Base-by-base conservation (phyloP, 2,113 vertebrate genomes). In the Helogale parvula region DNA sequence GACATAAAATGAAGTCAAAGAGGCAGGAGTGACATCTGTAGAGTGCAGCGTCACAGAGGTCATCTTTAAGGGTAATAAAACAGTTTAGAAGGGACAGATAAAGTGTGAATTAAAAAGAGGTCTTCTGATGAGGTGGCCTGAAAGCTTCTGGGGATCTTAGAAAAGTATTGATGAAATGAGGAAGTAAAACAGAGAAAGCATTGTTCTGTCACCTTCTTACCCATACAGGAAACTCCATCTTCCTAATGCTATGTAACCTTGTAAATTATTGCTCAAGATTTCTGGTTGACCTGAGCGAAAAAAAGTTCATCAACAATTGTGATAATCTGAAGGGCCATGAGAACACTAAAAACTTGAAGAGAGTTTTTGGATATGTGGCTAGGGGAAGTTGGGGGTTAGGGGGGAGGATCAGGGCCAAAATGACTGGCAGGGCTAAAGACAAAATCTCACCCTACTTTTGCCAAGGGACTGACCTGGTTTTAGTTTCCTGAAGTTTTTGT, bases 401-500 rank as follows among this genome's bases (percentile, higher is more conserved):
- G 31, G 63, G n/a, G 35, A 69, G 3, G 21, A 0, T 16, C 14
- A 65, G 25, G 4, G 5, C n/a, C 23, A 2, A 68, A 12, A 33
- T 4, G 33, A 72, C 2, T n/a, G 9, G 1, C 3, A 27, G 11
- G 3, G 35, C 25, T 52, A 21, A 29, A 50, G 65, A 69, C 0
- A 66, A 94, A 83, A 13, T 33, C 63, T 84, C 45, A 0, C 11
- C 45, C 1, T 57, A 52, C 87, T 96, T 93, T 88, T 72, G 33
- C 35, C 4, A 81, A 88, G 41, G 47, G n/a, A 66, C 10, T 84
- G 84, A 76, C 57, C 57, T 74, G 74, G 52, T 77, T 97, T 95
- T 41, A 83, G 47, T 95, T 93, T 77, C 60, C 15, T 92, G 14
- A 92, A 65, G 35, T 93, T 96, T 94, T 68, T 45, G 16, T 79